phyloP scores from a whole-genome alignment of 2,113 vertebrate species.

The Rousettus leschenaultii region DNA sequence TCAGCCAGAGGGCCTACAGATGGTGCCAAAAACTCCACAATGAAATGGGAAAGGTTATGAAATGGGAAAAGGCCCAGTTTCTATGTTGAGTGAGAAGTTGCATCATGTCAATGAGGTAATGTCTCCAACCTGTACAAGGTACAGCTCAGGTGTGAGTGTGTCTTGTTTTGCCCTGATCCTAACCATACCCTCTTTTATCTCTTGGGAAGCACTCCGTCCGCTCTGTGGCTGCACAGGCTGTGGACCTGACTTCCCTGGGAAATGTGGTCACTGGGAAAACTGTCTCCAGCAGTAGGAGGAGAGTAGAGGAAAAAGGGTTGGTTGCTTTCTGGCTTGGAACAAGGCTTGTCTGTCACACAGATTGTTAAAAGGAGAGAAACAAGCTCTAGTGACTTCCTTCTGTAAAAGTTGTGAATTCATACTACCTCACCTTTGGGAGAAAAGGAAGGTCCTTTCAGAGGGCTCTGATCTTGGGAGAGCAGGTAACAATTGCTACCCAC shows the following conservation, averaged over 20 bases:
- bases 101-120: constrained; percentile 19
- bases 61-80: constrained; percentile 1
- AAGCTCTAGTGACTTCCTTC: background rate
- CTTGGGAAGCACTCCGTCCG: background rate
- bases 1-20: background rate
- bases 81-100: constrained; percentile 36
- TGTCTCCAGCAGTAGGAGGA: background rate
- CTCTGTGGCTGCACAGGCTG: background rate
- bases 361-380: background rate
- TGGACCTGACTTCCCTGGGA: background rate
- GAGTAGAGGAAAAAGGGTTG: background rate
- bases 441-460: background rate
- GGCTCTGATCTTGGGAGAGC: background rate
- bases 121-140: background rate
- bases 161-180: background rate
- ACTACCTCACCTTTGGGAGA: background rate
- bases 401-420: background rate
- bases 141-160: background rate
- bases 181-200: background rate
- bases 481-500: background rate
- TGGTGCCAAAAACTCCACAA: background rate
- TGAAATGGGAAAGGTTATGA: background rate
- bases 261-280: background rate
- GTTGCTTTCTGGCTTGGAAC: background rate
- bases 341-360: background rate